These are phyloP conservation scores for Cardinalis cardinalis DNA, from an alignment of 2,113 vertebrate genomes.

Conservation along the genomic window DNA sequence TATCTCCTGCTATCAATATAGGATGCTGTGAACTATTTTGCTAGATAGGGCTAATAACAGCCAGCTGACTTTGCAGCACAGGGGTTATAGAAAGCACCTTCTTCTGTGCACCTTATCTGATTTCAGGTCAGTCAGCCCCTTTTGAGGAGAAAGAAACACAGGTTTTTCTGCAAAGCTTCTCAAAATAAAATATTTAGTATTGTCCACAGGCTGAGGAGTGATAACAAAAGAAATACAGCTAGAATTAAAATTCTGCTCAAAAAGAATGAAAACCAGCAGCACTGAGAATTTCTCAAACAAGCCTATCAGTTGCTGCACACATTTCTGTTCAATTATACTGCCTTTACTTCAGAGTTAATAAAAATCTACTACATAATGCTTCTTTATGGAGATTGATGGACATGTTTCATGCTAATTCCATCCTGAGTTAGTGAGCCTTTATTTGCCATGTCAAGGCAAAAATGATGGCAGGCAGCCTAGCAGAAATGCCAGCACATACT, in stretches of 20 bases:
- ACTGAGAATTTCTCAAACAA: background rate
- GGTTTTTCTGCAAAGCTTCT: background rate
- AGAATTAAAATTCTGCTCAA: slow-evolving; percentile 17
- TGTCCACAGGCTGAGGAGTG: background rate
- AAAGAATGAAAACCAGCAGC: background rate
- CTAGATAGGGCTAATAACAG: slow-evolving; percentile 23
- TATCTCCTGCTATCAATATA: slow-evolving; percentile 35
- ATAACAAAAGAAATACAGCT: background rate
- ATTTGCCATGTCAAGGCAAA: slow-evolving; percentile 57
- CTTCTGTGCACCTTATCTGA: slow-evolving; percentile 1
- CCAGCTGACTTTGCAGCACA: background rate
- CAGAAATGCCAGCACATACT: slow-evolving; percentile 65
- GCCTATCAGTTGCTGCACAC: slow-evolving; percentile 24
- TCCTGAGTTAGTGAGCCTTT: slow-evolving; percentile 58
- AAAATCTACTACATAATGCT: slow-evolving; percentile 23
- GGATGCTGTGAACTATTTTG: slow-evolving; percentile 23
- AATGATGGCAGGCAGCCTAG: slow-evolving; percentile 66
- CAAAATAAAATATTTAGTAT: slow-evolving; percentile 13
- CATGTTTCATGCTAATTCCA: slow-evolving; percentile 66
- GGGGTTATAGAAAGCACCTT: background rate
- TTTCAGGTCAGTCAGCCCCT: background rate
- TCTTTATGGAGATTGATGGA: slow-evolving; percentile 66
- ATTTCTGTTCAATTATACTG: slow-evolving; percentile 9
- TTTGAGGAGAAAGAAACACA: background rate
- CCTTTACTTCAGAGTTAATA: slow-evolving; percentile 41